These are phyloP conservation scores for Aphidius ervi DNA, from an alignment of 1,140 invertebrate genomes.

Conservation along the genomic window DNA sequence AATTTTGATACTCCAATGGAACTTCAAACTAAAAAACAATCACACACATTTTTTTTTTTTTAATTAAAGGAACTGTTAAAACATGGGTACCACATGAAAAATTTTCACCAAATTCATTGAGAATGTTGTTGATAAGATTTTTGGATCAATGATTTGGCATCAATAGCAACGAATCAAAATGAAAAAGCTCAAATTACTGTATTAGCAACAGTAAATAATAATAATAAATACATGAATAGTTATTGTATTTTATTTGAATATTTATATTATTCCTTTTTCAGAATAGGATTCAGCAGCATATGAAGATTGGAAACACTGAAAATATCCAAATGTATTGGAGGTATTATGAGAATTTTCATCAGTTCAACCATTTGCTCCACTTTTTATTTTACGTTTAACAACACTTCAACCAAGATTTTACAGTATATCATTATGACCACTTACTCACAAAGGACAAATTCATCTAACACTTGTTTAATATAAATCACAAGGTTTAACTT, in stretches of 20 bases:
- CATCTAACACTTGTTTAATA: constrained; percentile 90
- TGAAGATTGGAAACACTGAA: constrained; percentile 90
- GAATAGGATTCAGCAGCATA: constrained; percentile 80
- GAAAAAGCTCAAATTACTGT: constrained; percentile 72
- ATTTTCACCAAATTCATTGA: constrained; percentile 72
- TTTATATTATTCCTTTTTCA: constrained; percentile 26
- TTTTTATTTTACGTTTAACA: constrained; percentile 80
- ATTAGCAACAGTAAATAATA: constrained; percentile 73
- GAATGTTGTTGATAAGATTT: constrained; percentile 77
- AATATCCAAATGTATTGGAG: constrained; percentile 81
- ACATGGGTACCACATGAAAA: constrained; percentile 83
- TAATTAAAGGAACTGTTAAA: constrained; percentile 67
- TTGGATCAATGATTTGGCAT: constrained; percentile 82
- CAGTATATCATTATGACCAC: constrained; percentile 86
- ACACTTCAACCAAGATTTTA: constrained; percentile 92
- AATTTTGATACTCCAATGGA: constrained; percentile 73
- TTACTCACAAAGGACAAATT: constrained; percentile 70
- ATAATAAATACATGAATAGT: constrained; percentile 8
- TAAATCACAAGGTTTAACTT: constrained; percentile 67
- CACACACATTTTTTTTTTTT: constrained; percentile 58
- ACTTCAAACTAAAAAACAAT: constrained; percentile 82
- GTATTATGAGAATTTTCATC: constrained; percentile 87
- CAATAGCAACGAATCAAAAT: constrained; percentile 71
- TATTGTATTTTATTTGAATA: constrained; percentile 1
- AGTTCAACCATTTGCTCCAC: constrained; percentile 72